Percentiles rank a stretch among this genome's conserved stretches.
Evolutionary conservation across 2,888 invertebrate species (phyloP).

Genomic region (Campaea margaritaria): DNA sequence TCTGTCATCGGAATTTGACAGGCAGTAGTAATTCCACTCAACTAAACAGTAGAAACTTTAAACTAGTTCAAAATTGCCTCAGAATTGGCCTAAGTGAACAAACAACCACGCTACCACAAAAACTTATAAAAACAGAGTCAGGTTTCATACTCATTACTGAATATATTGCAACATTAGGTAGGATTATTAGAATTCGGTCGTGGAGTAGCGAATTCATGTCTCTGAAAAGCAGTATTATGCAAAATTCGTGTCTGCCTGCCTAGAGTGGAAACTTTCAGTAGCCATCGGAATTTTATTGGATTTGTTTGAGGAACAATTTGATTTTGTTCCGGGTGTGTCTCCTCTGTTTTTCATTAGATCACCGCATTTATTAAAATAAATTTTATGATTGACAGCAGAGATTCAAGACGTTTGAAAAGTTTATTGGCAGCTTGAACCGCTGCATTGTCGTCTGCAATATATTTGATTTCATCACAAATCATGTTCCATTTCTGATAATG

Average conservation of each 20-base stretch:
- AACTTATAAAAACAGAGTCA: not conserved
- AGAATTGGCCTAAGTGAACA: no score
- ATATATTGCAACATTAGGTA: constrained; percentile 1
- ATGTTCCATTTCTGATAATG: no score
- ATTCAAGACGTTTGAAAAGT: not conserved
- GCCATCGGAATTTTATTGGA: constrained; percentile 27
- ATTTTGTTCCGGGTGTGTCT: constrained; percentile 1
- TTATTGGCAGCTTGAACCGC: not conserved
- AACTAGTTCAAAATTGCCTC: no score
- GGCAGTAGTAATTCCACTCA: no score
- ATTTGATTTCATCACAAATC: no score
- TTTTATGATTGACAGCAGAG: not conserved
- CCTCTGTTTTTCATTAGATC: constrained; percentile 14
- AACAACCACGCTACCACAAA: not conserved
- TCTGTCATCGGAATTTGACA: no score
- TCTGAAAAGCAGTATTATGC: constrained; percentile 29
- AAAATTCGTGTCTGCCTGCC: constrained; percentile 23
- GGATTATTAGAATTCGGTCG: constrained; percentile 35
- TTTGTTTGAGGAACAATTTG: constrained; percentile 25
- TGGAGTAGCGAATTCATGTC: constrained; percentile 28
- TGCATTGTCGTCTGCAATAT: not conserved
- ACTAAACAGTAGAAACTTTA: no score
- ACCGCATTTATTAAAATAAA: not conserved
- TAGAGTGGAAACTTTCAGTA: constrained; percentile 20
- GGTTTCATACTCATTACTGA: constrained; percentile 3